Evolutionary conservation across 2,888 invertebrate genomes (phyloP), one percentile per base, ranked within the genome.

Genomic region (Drosophila silvestris): DNA sequence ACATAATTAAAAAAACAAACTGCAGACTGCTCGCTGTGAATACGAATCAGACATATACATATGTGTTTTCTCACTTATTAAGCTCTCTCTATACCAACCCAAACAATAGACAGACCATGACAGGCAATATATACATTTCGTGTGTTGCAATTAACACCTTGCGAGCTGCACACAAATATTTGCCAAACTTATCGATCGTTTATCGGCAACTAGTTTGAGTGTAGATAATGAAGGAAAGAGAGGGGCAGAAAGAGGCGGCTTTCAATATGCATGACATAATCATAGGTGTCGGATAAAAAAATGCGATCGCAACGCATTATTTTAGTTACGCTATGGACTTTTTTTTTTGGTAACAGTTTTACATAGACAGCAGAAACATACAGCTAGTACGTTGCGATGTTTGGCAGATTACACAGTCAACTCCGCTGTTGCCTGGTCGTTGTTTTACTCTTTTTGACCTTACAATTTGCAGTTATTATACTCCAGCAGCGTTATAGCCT

Each of bases 121-220:
- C 39, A 66, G 72, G 52, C 77, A 79, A 81, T 79, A 79, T 76
- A 87, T 85, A 79, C 69, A 75, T 82, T 79, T 63, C 69, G 70
- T 73, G 81, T 70, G 73, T 58, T 70, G 64, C 83, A 87, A 89
- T 90, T 86, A 86, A 78, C 90, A 88, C 88, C 76, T 89, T 68
- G 69, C 67, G 72, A 66, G 77, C 70, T 64, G 59, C 75, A 58
- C 65, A 81, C 81, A 87, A 89, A 84, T 86, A 86, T 89, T 86
- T 84, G 77, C 75, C 64, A 71, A 76, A 79, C 78, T 85, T 89
- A 79, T 86, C 89, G 74, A 75, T 32, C 37, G 65, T 63, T 85
- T 87, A 89, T 87, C 85, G 81, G 74, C 67, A 64, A 82, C 79
- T 71, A 74, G 69, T 82, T 75, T 70, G 79, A 79, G 74, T 69